These are phyloP conservation scores for Vanessa cardui DNA, from an alignment of 2,888 invertebrate species.

Conservation along the genomic window DNA sequence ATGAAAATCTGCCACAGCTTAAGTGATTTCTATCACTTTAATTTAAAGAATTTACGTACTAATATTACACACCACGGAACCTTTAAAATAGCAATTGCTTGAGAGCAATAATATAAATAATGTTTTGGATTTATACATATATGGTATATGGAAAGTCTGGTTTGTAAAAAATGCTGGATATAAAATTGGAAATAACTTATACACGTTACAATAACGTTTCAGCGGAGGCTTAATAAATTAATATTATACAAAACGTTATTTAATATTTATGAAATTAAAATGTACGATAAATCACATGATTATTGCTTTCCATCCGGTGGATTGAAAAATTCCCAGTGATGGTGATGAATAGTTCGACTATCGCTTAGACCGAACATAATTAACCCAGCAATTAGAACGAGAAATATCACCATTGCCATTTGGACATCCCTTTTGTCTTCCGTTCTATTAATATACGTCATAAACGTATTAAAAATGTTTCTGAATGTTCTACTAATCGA, in stretches of 20 bases:
- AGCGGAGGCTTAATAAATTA: neutral
- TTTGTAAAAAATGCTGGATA: slow-evolving; percentile 28
- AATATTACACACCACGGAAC: neutral
- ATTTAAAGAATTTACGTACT: neutral
- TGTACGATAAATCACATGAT: neutral
- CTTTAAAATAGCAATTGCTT: neutral
- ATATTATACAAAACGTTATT: neutral
- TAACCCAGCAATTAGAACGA: slow-evolving; percentile 90
- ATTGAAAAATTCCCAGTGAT: slow-evolving; percentile 95
- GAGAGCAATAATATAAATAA: no score
- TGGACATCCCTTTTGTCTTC: slow-evolving; percentile 89
- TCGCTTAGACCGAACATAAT: slow-evolving; percentile 89
- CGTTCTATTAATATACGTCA: slow-evolving; percentile 83
- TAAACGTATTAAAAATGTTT: slow-evolving; percentile 86
- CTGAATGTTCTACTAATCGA: slow-evolving; percentile 85
- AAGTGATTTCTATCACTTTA: no score
- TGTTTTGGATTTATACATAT: neutral
- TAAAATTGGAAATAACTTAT: neutral
- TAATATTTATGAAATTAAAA: neutral
- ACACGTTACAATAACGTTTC: neutral
- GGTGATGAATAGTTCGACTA: slow-evolving; percentile 88
- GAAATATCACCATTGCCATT: slow-evolving; percentile 89
- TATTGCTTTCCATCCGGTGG: slow-evolving; percentile 86
- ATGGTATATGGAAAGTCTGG: slow-evolving; percentile 33
- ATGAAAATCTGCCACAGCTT: no score